Evolutionary conservation across 2,888 invertebrate species (phyloP), one percentile per base, ranked within the genome.

Genomic region (Chrysopilus asiliformis): DNA sequence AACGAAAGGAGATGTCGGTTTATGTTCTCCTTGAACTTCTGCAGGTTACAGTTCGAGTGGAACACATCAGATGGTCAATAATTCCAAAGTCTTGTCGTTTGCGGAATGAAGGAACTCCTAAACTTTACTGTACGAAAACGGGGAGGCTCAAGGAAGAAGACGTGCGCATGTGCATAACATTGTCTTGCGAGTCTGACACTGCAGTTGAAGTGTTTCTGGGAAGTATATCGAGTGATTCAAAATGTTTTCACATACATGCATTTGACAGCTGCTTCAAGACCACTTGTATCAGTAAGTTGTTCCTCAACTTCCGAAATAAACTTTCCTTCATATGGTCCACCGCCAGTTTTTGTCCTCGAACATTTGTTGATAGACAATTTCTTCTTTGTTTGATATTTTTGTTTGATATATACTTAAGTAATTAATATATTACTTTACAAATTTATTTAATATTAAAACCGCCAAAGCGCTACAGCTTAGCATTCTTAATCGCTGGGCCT

Each of bases 351-450:
- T 20, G 25, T 27, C 33, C 29, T 40, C 3, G 39, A 34, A 2
- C 15, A 32, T 27, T 42, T 44, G 30, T 42, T 44, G 16, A 34
- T 33, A 15, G 36, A 36, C 7, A 44, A 32, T 31, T 43, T 42
- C 16, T 39, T 42, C 18, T 42, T 42, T n/a, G 34, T 22, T 19
- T 42, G 40, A 19, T 40, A 32, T n/a, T 39, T 43, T 34, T 43
- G 41, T 22, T 43, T 37, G 9, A 33, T 31, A 38, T 40, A 40
- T 14, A 34, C 40, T 37, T 40, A 28, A n/a, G n/a, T 2, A 28
- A 28, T n/a, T 12, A 28, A 28, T 7, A 22, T 22, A 22, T 22
- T 22, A 22, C 10, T 8, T 22, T 22, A 8, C 22, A 22, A 22
- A 8, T 7, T 22, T 28, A 4, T 9, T 2, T 28, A 4, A 28